A percentile compares a stretch with the other conserved stretches of the same genome.
phyloP scores from a whole-genome alignment of 2,797 vertebrate genomes.

The Sciaenops ocellatus region DNA sequence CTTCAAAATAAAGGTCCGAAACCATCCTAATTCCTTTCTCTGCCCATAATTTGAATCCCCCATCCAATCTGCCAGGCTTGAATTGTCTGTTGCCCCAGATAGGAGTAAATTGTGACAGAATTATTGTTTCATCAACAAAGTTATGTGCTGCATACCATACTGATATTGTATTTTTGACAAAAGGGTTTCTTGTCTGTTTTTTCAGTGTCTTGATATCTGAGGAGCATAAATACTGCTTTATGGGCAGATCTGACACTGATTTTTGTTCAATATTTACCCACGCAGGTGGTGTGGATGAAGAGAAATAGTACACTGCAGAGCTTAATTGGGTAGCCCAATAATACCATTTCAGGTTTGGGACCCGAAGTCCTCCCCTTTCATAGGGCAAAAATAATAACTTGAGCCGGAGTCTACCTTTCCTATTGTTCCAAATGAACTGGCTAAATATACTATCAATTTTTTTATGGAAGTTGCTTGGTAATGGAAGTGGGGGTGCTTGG shows the following conservation, averaged over 20 bases:
- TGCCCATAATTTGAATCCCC: conserved; percentile 19
- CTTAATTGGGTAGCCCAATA: neutral
- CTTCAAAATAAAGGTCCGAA: neutral
- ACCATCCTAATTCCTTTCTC: neutral
- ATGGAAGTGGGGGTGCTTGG: too few species aligned
- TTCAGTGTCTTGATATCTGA: neutral
- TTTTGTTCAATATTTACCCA: conserved; percentile 1
- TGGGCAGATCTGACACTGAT: neutral
- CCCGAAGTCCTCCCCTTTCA: neutral
- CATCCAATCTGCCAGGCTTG: neutral
- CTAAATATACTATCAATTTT: too few species aligned
- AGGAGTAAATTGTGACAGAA: conserved; percentile 3
- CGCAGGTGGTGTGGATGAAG: neutral
- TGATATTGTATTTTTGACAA: neutral
- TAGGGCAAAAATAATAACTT: conserved; percentile 5
- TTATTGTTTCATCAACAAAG: neutral
- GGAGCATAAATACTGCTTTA: conserved; percentile 1
- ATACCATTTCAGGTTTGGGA: neutral
- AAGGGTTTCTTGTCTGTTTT: neutral
- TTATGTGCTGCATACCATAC: conserved; percentile 8
- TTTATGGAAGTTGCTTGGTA: too few species aligned
- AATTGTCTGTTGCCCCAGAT: neutral
- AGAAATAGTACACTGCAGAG: conserved; percentile 2
- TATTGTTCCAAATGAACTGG: conserved; percentile 4
- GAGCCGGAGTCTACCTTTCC: neutral